Percentiles rank a stretch among this genome's conserved stretches.
These are phyloP conservation scores for Pteropus rufus DNA, from an alignment of 2,797 vertebrate genomes.

Conservation along the genomic window DNA sequence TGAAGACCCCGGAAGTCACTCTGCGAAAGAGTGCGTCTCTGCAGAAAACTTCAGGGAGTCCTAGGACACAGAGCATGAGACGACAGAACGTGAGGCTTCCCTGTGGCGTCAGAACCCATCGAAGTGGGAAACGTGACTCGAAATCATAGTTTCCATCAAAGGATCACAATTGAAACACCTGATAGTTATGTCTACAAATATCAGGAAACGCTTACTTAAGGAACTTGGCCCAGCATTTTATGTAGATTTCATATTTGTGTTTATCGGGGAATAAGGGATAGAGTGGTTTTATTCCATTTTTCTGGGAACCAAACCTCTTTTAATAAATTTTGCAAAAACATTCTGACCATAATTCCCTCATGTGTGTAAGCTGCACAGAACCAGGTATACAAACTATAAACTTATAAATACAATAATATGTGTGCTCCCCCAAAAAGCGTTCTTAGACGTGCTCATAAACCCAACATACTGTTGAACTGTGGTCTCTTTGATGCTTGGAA, in stretches of 20 bases:
- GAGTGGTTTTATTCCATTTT: background rate
- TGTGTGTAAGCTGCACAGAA: background rate
- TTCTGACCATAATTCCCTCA: background rate
- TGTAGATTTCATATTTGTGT: background rate
- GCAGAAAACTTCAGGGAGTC: background rate
- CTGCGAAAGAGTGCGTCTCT: background rate
- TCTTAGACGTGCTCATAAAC: background rate
- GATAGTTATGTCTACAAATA: background rate
- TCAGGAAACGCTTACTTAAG: background rate
- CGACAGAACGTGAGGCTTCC: background rate
- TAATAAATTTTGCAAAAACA: background rate
- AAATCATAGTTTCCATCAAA: background rate
- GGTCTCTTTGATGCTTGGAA: background rate
- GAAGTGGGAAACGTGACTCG: background rate
- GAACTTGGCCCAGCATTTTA: background rate
- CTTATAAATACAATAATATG: background rate
- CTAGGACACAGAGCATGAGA: conserved; percentile 59
- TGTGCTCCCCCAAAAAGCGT: background rate
- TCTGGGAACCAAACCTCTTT: background rate
- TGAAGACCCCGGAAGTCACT: conserved; percentile 7
- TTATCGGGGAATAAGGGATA: background rate
- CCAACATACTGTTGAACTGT: background rate
- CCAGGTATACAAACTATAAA: background rate
- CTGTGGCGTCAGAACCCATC: accelerated
- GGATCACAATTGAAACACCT: background rate